These are phyloP conservation scores for Microdon myrmicae DNA, from an alignment of 2,888 invertebrate species.

Conservation along the genomic window DNA sequence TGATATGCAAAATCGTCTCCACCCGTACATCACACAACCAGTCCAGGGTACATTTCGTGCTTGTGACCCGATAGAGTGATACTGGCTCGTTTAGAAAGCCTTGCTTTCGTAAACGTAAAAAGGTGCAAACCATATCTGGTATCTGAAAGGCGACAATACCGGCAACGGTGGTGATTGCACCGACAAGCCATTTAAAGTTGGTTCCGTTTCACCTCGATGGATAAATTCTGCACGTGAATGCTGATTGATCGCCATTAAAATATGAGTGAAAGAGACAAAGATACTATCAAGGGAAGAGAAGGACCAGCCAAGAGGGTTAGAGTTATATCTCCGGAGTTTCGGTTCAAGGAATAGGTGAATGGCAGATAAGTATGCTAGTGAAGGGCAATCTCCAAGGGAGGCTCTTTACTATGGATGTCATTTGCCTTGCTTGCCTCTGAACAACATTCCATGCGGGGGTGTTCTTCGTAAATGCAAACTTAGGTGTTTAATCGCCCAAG, in stretches of 20 bases:
- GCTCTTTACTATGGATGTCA: constrained; percentile 18
- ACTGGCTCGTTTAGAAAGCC: constrained; percentile 8
- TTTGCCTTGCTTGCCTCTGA: constrained; percentile 22
- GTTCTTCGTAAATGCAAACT: too few relatives aligned
- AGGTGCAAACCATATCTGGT: constrained; percentile 37
- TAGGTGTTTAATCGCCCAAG: too few relatives aligned
- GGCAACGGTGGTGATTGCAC: constrained; percentile 15
- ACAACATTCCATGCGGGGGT: too few relatives aligned
- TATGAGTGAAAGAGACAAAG: constrained; percentile 18
- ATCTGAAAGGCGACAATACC: too few relatives aligned
- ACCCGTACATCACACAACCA: constrained; percentile 4
- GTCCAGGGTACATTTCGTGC: constrained; percentile 15
- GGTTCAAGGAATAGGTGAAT: constrained; percentile 8
- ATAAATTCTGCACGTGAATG: constrained; percentile 20
- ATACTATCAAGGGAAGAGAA: constrained; percentile 8
- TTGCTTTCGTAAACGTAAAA: constrained; percentile 28
- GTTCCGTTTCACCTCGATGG: constrained; percentile 13
- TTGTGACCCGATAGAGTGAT: constrained; percentile 27
- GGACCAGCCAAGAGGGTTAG: constrained; percentile 13
- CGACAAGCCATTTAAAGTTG: constrained; percentile 19
- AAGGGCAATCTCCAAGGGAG: constrained; percentile 34
- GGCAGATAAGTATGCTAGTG: constrained; percentile 8
- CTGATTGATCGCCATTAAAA: constrained; percentile 51
- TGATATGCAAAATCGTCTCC: background rate
- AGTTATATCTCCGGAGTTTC: constrained; percentile 6